phyloP scores from a whole-genome alignment of 2,888 invertebrate species.

The Agriopis aurantiaria region DNA sequence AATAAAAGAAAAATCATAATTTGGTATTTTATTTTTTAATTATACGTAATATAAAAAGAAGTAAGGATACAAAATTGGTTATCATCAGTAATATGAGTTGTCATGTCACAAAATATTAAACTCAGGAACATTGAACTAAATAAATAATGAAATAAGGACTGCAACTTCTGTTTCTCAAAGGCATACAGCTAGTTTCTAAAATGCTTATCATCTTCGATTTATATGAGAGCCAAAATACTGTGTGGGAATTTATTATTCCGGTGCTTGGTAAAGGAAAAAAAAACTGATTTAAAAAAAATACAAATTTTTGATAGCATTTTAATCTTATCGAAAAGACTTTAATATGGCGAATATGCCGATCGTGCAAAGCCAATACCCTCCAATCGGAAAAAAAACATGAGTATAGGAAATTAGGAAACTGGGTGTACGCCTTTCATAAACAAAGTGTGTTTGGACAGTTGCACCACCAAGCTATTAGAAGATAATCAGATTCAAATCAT shows the following conservation, averaged over 20 bases:
- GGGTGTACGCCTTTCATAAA: no score
- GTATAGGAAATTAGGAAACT: no score
- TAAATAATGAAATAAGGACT: slow-evolving; percentile 33
- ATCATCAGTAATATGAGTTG: slow-evolving; percentile 39
- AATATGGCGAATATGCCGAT: no score
- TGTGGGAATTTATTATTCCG: no score
- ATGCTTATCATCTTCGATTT: background rate
- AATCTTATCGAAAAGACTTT: no score
- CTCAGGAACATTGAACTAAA: slow-evolving; percentile 34
- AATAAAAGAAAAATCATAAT: slow-evolving; percentile 48
- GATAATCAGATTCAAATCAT: slow-evolving; percentile 40
- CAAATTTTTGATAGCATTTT: background rate
- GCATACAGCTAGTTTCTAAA: background rate
- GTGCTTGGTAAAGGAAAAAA: no score
- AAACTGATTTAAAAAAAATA: background rate
- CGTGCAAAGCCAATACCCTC: no score
- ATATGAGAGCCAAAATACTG: no score
- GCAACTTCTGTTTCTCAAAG: background rate
- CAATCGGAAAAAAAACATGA: no score
- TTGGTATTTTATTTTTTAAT: slow-evolving; percentile 69
- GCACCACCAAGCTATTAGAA: background rate
- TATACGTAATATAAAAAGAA: slow-evolving; percentile 57
- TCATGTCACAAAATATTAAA: slow-evolving; percentile 37
- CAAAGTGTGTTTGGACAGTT: background rate
- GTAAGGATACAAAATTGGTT: slow-evolving; percentile 60